Evolutionary conservation across 2,888 invertebrate species (phyloP), one percentile per base, ranked within the genome.

Genomic region (Hypomecis punctinalis): DNA sequence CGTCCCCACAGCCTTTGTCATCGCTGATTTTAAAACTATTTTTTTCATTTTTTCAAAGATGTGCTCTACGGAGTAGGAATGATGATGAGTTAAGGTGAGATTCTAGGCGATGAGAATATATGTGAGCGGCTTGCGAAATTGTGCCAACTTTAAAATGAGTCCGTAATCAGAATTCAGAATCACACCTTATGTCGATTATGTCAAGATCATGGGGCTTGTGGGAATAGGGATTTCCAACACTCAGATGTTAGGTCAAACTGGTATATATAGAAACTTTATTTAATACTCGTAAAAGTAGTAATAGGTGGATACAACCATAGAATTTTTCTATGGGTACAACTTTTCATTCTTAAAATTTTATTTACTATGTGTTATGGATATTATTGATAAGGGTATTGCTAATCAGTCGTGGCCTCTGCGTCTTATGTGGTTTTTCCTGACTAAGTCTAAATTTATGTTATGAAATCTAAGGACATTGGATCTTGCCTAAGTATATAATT

Each of bases 1-100:
- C 36, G 42, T 33, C 61, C n/a, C 56, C 49, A 53, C 49, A 48
- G 40, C 46, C 46, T 57, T 59, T 73, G 73, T 76, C 75, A 76
- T 79, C 73, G 70, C 74, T 66, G 63, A 71, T 75, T 78, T 75
- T 72, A 78, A 71, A 65, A 61, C 46, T 9, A 40, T 71, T 67
- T 65, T 72, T 76, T 71, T 74, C 55, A 68, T 70, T 72, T 74
- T n/a, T 69, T 70, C 69, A 75, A 71, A 70, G 63, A 56, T 59
- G 54, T 35, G 48, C 10, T 37, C 56, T 55, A 70, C 76, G 70
- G 6, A 33, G 23, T 54, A 60, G 54, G 76, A 77, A 75, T 80
- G 73, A 73, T 67, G 65, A 75, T 74, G 63, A 67, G 61, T 59
- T 45, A 57, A 40, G 46, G 61, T 63, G 61, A 66, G 59, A 58